Evolutionary conservation across 2,113 vertebrate species (phyloP).

Genomic region (Gallinago undulata): DNA sequence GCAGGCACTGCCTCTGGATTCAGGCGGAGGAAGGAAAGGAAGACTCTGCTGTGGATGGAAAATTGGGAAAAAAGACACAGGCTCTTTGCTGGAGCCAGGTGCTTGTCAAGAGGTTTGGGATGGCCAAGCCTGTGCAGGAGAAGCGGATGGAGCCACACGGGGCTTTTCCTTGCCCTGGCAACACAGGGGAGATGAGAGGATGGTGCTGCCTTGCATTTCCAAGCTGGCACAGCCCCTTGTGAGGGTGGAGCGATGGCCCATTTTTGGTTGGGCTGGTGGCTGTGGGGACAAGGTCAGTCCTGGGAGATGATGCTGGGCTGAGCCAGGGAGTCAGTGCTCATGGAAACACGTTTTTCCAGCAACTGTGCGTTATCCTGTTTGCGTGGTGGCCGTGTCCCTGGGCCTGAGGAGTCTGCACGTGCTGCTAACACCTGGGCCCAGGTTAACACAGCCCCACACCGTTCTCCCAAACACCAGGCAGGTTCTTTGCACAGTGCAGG

Average conservation of each 20-base stretch:
- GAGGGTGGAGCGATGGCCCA: not conserved
- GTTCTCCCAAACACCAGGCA: not conserved
- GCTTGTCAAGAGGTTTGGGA: not conserved
- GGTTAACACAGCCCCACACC: not conserved
- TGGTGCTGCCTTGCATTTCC: not conserved
- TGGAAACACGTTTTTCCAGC: not conserved
- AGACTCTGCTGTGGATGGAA: not conserved
- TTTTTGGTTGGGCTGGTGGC: not conserved
- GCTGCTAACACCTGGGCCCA: rapidly evolving
- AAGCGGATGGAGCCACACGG: not conserved
- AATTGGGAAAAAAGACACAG: not conserved
- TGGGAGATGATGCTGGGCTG: not conserved
- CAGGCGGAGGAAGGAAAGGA: not conserved
- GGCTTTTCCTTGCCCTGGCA: not conserved
- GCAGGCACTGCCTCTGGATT: not conserved
- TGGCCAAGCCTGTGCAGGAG: not conserved
- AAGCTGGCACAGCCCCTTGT: not conserved
- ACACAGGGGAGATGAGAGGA: not conserved
- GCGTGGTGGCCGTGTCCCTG: not conserved
- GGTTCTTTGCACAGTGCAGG: not conserved
- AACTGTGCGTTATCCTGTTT: not conserved
- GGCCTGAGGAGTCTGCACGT: not conserved
- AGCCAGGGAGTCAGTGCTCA: not conserved
- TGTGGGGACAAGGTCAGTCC: not conserved
- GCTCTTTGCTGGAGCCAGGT: not conserved